These are phyloP conservation scores for Drosophila trapezifrons DNA, from an alignment of 1,140 invertebrate genomes.

Conservation along the genomic window DNA sequence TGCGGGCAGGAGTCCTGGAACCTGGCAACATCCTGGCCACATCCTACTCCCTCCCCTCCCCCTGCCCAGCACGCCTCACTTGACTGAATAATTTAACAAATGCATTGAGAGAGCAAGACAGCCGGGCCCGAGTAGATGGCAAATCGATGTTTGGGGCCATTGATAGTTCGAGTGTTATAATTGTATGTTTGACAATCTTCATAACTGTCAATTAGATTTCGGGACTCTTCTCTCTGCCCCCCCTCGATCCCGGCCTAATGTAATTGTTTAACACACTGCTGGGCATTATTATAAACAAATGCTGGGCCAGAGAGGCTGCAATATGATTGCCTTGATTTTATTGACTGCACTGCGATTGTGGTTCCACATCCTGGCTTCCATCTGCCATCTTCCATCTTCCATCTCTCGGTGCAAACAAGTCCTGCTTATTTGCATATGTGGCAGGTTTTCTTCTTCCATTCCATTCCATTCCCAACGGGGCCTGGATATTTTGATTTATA, in stretches of 20 bases:
- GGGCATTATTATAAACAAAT: conserved; percentile 80
- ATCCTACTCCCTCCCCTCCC: background rate
- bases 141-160: conserved; percentile 63
- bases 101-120: background rate
- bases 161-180: conserved; percentile 73
- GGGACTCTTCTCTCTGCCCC: background rate
- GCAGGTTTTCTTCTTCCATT: background rate
- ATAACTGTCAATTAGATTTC: conserved; percentile 82
- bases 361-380: conserved; percentile 10
- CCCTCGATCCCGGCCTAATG: conserved; percentile 37
- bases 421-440: conserved; percentile 39
- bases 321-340: conserved; percentile 68
- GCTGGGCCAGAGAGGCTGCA: conserved; percentile 21
- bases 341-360: conserved; percentile 65
- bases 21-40: background rate
- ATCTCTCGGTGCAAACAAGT: background rate
- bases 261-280: conserved; percentile 79
- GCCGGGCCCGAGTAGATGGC: background rate
- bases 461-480: conserved; percentile 19
- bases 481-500: conserved; percentile 41
- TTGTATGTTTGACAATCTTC: conserved; percentile 82
- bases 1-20: conserved; percentile 15
- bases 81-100: conserved; percentile 55
- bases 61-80: conserved; percentile 23
- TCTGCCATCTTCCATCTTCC: background rate